Evolutionary conservation across 1,140 invertebrate species (phyloP), one percentile per base, ranked within the genome.

Genomic region (Saccostrea echinata): DNA sequence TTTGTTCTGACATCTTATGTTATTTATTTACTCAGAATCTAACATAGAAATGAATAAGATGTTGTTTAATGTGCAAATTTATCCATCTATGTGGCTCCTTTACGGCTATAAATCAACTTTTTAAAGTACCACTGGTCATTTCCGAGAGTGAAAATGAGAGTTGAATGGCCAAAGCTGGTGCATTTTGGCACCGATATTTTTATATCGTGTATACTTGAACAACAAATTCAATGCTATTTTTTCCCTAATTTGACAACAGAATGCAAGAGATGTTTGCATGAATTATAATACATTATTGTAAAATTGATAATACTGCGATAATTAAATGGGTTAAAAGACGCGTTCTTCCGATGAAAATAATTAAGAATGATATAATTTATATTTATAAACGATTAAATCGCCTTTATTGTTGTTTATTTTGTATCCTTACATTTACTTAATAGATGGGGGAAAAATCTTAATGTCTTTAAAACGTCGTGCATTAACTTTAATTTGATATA

Each of bases 51-150:
- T 61, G 55, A 21, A 21, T 61, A 61, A 6, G 30, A 76, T 33
- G 68, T 76, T 27, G 33, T 76, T 71, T 76, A 76, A 76, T 33
- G 68, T 76, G 68, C 27, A 76, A 76, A 76, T 76, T 27, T 30
- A 76, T 76, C 68, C 68, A 30, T 76, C 68, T 76, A 76, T 16
- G 13, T 30, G 68, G 27, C 68, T 76, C 68, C 68, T 30, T 3
- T 16, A 30, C 12, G 24, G 68, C 12, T 16, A 76, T 76, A 76
- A 76, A 76, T 76, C 30, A 76, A 30, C 24, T 33, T 24, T n/a
- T 76, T 71, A 33, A 76, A 76, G 68, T 76, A 27, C 68, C 13
- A 30, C 27, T 76, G 68, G 27, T 33, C 68, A 76, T 76, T 30
- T 76, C 11, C 27, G 24, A 27, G 11, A 33, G 11, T 76, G 16